Evolutionary conservation across 2,113 vertebrate species (phyloP).

Genomic region (Tachysurus vachellii): DNA sequence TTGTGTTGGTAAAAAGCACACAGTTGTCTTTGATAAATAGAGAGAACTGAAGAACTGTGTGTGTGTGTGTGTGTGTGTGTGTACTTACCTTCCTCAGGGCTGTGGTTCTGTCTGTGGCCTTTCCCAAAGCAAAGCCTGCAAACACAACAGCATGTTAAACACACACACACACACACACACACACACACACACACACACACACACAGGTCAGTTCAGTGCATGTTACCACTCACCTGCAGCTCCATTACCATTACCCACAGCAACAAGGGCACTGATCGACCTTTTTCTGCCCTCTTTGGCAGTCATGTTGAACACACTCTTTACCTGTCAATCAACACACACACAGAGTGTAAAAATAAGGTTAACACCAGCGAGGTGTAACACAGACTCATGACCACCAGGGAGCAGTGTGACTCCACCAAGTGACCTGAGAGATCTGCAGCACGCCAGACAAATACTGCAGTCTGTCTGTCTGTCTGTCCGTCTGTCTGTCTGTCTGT

Average conservation of each 20-base stretch:
- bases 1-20: too few relatives aligned
- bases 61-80: not conserved
- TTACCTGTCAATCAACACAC: slow-evolving; percentile 76
- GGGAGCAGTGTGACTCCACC: slow-evolving; percentile 71
- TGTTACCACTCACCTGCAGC: slow-evolving; percentile 78
- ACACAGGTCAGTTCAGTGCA: not conserved
- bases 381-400: slow-evolving; percentile 62
- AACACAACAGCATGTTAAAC: slow-evolving; percentile 12
- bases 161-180: slow-evolving; percentile 11
- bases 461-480: not conserved
- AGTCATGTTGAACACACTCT: slow-evolving; percentile 93
- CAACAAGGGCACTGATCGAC: slow-evolving; percentile 85
- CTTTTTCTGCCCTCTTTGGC: slow-evolving; percentile 92
- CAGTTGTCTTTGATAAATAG: not conserved
- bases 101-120: slow-evolving; percentile 80
- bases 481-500: not conserved
- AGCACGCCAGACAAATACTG: slow-evolving; percentile 1
- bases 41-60: not conserved
- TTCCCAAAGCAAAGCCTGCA: slow-evolving; percentile 91
- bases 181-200: not conserved
- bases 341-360: not conserved
- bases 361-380: not conserved
- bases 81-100: slow-evolving; percentile 87
- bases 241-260: slow-evolving; percentile 88
- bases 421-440: not conserved